phyloP scores from a whole-genome alignment of 2,888 invertebrate genomes.

The Caenorhabditis sp. region DNA sequence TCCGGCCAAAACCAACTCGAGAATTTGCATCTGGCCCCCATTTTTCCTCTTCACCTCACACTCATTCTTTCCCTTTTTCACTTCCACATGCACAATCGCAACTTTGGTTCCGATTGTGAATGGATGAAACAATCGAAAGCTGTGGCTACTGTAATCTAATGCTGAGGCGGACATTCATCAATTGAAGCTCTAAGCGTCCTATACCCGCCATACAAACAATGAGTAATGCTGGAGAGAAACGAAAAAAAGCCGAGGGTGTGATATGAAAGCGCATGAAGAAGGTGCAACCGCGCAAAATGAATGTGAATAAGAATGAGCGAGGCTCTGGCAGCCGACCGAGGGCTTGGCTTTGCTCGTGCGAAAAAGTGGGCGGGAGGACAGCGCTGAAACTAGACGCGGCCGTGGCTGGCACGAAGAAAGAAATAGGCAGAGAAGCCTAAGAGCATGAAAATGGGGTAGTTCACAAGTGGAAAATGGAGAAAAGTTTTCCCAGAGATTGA shows the following conservation, averaged over 20 bases:
- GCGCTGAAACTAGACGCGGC: not conserved
- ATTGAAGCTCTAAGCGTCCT: not conserved
- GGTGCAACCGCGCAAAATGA: slow-evolving; percentile 6
- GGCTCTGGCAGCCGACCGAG: not conserved
- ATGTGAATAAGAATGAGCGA: not conserved
- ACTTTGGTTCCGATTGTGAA: not conserved
- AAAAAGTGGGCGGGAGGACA: not conserved
- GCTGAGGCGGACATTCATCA: not conserved
- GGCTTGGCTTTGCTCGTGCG: not conserved
- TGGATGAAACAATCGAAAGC: not conserved
- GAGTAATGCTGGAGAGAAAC: not conserved
- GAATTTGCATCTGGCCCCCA: slow-evolving; percentile 10
- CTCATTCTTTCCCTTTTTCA: not conserved
- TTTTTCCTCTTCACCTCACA: not conserved
- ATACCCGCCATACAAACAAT: not conserved
- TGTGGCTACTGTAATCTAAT: slow-evolving; percentile 15
- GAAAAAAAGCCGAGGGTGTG: not conserved
- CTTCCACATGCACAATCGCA: not conserved
- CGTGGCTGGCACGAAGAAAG: not conserved
- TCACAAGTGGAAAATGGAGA: not conserved
- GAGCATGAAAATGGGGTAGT: no score
- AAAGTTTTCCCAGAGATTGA: slow-evolving; percentile 1
- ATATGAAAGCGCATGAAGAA: slow-evolving; percentile 6
- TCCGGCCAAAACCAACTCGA: slow-evolving; percentile 8
- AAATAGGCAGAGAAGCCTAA: not conserved